Evolutionary conservation across 2,797 vertebrate species (phyloP).

Genomic region (Syncerus caffer): DNA sequence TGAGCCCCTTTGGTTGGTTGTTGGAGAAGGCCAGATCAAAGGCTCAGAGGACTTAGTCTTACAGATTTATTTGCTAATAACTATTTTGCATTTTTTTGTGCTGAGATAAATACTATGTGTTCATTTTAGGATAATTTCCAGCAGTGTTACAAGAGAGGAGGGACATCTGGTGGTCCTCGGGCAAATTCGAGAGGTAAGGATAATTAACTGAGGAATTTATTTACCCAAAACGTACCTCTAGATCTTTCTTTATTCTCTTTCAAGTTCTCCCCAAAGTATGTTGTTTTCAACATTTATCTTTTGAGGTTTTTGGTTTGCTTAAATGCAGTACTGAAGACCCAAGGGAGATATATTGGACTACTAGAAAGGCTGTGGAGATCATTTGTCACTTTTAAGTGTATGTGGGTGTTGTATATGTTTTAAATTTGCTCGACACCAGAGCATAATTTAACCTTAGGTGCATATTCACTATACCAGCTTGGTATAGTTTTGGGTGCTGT

Average conservation of each 20-base stretch:
- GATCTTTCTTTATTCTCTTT: background rate
- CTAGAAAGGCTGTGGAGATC: background rate
- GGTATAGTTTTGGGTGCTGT: background rate
- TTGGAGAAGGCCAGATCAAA: background rate
- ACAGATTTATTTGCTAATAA: background rate
- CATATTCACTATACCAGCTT: background rate
- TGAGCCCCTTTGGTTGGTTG: background rate
- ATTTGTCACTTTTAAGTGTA: background rate
- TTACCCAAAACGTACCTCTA: background rate
- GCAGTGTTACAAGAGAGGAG: slow-evolving; percentile 87
- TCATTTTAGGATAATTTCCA: slow-evolving; percentile 90
- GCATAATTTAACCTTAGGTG: background rate
- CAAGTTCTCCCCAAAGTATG: background rate
- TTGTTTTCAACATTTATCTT: background rate
- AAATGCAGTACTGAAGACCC: background rate
- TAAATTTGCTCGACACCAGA: background rate
- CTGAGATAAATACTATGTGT: slow-evolving; percentile 35
- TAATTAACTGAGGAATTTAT: background rate
- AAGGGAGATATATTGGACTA: background rate
- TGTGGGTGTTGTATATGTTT: background rate
- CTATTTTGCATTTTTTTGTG: background rate
- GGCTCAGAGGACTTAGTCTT: background rate
- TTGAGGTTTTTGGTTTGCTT: slow-evolving; percentile 47
- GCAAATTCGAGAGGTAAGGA: slow-evolving; percentile 89
- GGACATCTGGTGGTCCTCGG: slow-evolving; percentile 82